Percentiles rank a stretch among this genome's conserved stretches.
Evolutionary conservation across 2,888 invertebrate genomes (phyloP).

Genomic region (Hypselothyrea guttata): DNA sequence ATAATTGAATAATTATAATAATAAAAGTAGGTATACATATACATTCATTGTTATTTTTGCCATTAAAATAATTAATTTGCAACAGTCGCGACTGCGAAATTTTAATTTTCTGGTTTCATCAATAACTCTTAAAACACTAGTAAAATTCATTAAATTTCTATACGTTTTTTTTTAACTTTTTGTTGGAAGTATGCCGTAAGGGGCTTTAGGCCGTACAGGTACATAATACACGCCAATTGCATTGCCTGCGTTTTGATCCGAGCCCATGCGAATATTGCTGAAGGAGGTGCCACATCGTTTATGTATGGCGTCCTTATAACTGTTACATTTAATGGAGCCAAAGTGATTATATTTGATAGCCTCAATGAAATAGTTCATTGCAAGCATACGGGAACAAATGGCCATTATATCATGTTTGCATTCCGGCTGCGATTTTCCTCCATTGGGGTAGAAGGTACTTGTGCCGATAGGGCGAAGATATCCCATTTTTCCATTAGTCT

Average conservation of each 20-base stretch:
- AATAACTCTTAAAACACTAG: too few species aligned
- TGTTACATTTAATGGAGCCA: background rate
- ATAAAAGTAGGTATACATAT: too few species aligned
- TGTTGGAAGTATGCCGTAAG: too few species aligned
- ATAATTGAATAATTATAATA: too few species aligned
- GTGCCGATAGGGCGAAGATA: background rate
- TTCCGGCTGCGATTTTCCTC: background rate
- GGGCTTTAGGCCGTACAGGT: too few species aligned
- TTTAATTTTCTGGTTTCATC: too few species aligned
- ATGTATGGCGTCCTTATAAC: background rate
- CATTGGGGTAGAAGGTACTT: background rate
- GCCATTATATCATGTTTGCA: background rate
- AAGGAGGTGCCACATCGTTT: slow-evolving; percentile 28
- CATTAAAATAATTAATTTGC: too few species aligned
- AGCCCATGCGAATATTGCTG: slow-evolving; percentile 62
- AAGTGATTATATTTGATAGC: background rate
- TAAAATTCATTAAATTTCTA: too few species aligned
- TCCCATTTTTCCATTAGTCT: background rate
- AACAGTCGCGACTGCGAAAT: too few species aligned
- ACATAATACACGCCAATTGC: slow-evolving; percentile 65
- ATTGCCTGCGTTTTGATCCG: slow-evolving; percentile 55
- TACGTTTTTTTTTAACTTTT: too few species aligned
- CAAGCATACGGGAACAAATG: background rate
- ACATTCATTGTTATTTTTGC: too few species aligned
- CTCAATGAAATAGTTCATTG: background rate